Conservation (phyloP, 2,888 invertebrate genomes). For the Glaucopsyche alexis region DNA sequence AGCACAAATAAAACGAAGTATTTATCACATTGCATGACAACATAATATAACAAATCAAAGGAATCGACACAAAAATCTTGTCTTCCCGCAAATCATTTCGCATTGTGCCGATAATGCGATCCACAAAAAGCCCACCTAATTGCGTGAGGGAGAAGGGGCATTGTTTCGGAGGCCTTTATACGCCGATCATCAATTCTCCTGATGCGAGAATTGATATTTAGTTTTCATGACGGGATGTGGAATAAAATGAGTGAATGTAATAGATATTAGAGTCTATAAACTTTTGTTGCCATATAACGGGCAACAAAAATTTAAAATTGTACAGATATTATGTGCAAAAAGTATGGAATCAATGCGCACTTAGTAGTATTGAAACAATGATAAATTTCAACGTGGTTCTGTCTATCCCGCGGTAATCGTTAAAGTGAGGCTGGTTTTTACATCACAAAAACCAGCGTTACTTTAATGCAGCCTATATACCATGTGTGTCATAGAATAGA, state of each 20-base stretch:
- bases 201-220: slow-evolving; percentile 59
- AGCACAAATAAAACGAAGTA: background rate
- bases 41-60: slow-evolving; percentile 63
- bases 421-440: no score
- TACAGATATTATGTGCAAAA: no score
- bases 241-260: background rate
- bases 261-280: background rate
- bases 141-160: slow-evolving; percentile 64
- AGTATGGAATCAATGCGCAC: no score
- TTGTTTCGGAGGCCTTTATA: slow-evolving; percentile 74
- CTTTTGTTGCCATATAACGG: background rate
- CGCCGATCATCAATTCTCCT: slow-evolving; percentile 71
- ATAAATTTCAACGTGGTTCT: no score
- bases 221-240: slow-evolving; percentile 38
- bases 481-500: no score
- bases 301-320: no score
- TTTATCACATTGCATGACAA: slow-evolving; percentile 58
- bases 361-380: no score
- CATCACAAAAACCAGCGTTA: no score
- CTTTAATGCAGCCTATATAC: no score
- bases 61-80: slow-evolving; percentile 63
- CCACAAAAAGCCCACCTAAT: slow-evolving; percentile 77
- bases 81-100: slow-evolving; percentile 75
- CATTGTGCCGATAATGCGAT: slow-evolving; percentile 74
- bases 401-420: no score